A percentile compares a stretch with the other conserved stretches of the same genome.
These are phyloP conservation scores for Halcyon chelicuti DNA, from an alignment of 2,797 vertebrate species.

Conservation along the genomic window DNA sequence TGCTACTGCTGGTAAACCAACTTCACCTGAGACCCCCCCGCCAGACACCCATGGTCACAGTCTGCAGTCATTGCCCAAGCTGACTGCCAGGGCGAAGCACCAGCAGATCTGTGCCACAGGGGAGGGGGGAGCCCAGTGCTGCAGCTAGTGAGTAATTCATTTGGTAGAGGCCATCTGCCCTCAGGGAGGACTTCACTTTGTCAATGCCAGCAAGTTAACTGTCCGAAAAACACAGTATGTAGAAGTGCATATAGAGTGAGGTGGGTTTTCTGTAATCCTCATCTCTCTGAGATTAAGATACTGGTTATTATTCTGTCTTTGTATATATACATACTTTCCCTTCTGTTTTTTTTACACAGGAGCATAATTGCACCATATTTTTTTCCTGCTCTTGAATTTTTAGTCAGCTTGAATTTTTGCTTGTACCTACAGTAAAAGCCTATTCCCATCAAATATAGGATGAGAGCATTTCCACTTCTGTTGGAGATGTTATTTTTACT, in stretches of 20 bases:
- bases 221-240: neutral
- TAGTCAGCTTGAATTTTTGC: neutral
- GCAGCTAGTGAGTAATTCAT: fast-evolving
- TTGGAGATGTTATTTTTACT: neutral
- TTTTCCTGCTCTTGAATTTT: neutral
- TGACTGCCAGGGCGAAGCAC: neutral
- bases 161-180: neutral
- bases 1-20: neutral
- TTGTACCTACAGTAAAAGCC: neutral
- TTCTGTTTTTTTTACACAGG: neutral
- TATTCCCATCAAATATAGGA: neutral
- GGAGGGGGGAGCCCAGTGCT: neutral
- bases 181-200: neutral
- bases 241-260: neutral
- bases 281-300: neutral
- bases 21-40: neutral
- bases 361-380: neutral
- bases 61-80: neutral
- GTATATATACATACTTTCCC: neutral
- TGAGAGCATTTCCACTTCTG: neutral
- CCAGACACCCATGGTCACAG: too few relatives aligned
- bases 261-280: neutral
- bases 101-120: neutral
- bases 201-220: neutral
- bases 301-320: neutral